Base-by-base conservation (phyloP, 2,113 vertebrate species). In the Cheilinus undulatus region DNA sequence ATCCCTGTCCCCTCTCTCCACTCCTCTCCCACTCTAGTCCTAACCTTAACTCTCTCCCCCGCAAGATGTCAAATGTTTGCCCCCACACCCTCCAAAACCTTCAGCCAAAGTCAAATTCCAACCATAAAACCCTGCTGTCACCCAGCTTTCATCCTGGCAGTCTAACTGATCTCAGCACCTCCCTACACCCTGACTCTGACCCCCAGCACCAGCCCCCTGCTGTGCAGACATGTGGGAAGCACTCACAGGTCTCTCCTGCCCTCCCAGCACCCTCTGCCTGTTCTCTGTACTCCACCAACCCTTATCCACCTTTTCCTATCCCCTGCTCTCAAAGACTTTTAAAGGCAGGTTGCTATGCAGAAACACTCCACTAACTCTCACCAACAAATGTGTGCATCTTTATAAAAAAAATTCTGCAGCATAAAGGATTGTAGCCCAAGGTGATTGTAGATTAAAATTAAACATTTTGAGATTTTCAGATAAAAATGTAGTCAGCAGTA, bases 281-380 rank as follows among this genome's bases (percentile, higher is more conserved):
- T 43, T 43, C 74, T 40, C 76, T 22, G 43, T 50, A 73, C 20
- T 54, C 30, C 45, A 49, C 38, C 40, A 57, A 64, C 34, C 28
- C 15, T 54, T 12, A 15, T 59, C n/a, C 46, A 54, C 26, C 49
- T 34, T 59, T 50, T 46, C 0, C 49, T 12, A 28, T 15, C 17
- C 56, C 43, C 38, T 81, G 20, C 73, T 69, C 69, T 61, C 57
- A 84, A 53, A 69, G 67, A 74, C 40, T 70, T 4, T 45, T 83
- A 14, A 82, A 89, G 88, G 87, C 88, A 89, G 86, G 88, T n/a
- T 91, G 78, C 48, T 77, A 28, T 48, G 24, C 45, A 46, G 30
- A 36, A 73, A 10, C 53, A 30, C 67, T 80, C 20, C 20, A 42
- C 48, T 28, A 76, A 71, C 15, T 10, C 4, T 32, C 8, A 49